A percentile compares a stretch with the other conserved stretches of the same genome.
phyloP scores from a whole-genome alignment of 23 tunicate genomes.

The Halocynthia aurantium region DNA sequence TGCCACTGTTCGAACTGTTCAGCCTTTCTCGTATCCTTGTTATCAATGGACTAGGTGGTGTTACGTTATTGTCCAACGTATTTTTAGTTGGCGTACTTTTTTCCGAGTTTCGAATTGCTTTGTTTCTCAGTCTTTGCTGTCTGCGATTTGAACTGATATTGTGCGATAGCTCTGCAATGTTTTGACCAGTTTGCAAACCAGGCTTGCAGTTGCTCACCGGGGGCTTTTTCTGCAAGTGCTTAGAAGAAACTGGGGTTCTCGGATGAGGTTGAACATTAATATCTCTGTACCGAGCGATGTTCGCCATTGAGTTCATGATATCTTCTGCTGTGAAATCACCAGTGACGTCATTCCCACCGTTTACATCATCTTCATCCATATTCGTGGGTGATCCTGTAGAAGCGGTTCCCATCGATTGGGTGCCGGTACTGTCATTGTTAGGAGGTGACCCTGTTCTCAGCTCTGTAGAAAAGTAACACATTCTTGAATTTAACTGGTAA shows the following conservation, averaged over 20 bases:
- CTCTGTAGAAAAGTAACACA: not conserved
- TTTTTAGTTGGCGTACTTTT: not conserved
- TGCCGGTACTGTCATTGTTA: conserved; percentile 78
- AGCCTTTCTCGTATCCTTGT: conserved; percentile 20
- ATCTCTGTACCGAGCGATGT: conserved; percentile 4
- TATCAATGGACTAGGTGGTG: conserved; percentile 17
- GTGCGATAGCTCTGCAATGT: conserved; percentile 14
- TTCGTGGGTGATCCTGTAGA: conserved; percentile 73
- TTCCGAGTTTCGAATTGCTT: conserved; percentile 7
- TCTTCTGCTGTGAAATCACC: conserved; percentile 25
- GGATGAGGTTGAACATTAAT: not conserved
- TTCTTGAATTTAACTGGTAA: too few relatives aligned
- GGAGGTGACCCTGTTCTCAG: conserved; percentile 21
- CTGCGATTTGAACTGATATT: conserved; percentile 11
- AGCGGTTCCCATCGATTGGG: conserved; percentile 67
- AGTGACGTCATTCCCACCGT: conserved; percentile 30
- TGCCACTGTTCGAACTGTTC: not conserved
- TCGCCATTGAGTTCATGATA: conserved; percentile 15
- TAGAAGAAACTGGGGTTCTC: conserved; percentile 1
- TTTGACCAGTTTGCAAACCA: not conserved
- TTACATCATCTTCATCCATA: conserved; percentile 52
- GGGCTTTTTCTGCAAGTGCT: not conserved
- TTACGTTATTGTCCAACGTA: not conserved
- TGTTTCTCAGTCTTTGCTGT: conserved; percentile 20
- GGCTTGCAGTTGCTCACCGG: not conserved